phyloP scores from a whole-genome alignment of 2,113 vertebrate genomes.

The Loxodonta africana region DNA sequence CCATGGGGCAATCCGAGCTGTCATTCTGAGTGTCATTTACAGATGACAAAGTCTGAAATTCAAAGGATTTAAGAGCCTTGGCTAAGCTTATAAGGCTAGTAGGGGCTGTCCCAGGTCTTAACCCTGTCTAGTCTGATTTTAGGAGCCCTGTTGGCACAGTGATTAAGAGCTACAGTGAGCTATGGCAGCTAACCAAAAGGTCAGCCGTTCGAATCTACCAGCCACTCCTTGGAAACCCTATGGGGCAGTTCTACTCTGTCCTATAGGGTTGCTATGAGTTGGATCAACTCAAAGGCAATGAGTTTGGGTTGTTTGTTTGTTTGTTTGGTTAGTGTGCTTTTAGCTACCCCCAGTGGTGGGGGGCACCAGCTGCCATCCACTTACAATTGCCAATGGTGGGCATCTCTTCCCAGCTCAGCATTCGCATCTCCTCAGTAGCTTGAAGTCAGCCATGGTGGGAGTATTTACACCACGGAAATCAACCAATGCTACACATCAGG shows the following conservation, averaged over 20 bases:
- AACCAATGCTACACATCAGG: not conserved
- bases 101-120: not conserved
- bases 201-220: too few relatives aligned
- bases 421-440: not conserved
- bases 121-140: not conserved
- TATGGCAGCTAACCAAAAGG: too few relatives aligned
- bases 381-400: not conserved
- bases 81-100: not conserved
- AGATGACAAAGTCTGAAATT: not conserved
- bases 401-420: not conserved
- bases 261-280: too few relatives aligned
- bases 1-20: not conserved
- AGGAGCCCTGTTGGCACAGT: not conserved
- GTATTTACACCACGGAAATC: not conserved
- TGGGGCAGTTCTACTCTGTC: too few relatives aligned
- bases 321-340: not conserved
- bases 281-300: too few relatives aligned
- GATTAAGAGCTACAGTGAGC: too few relatives aligned
- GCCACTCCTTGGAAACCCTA: too few relatives aligned
- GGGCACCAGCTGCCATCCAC: not conserved
- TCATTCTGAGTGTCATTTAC: not conserved
- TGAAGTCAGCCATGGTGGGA: not conserved
- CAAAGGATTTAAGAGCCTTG: not conserved
- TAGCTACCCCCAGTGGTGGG: not conserved
- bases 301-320: too few relatives aligned